Evolutionary conservation across 2,888 invertebrate genomes (phyloP).

Genomic region (Perizoma flavofasciatum): DNA sequence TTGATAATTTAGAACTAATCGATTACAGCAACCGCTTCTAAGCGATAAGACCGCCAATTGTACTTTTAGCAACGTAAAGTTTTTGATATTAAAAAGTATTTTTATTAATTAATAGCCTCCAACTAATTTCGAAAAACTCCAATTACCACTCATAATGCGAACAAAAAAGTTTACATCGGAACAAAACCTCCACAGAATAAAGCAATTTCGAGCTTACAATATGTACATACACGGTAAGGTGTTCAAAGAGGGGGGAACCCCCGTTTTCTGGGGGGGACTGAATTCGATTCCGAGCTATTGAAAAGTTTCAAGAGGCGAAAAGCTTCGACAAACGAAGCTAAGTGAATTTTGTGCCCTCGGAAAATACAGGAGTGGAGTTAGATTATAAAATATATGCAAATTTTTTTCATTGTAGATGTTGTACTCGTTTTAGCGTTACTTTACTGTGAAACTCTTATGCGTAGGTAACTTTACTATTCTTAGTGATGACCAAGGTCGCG

Average conservation of each 20-base stretch:
- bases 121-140: too few species aligned
- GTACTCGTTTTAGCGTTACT: too few species aligned
- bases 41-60: too few species aligned
- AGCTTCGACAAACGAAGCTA: constrained; percentile 85
- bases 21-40: too few species aligned
- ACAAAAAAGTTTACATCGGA: constrained; percentile 20
- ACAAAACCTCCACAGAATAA: constrained; percentile 18
- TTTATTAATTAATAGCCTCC: too few species aligned
- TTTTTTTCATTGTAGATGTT: too few species aligned
- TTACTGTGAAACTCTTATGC: too few species aligned
- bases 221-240: constrained; percentile 58
- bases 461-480: too few species aligned
- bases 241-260: constrained; percentile 49
- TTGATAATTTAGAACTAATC: too few species aligned
- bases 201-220: constrained; percentile 38
- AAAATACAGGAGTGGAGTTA: constrained; percentile 50
- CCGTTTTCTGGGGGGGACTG: constrained; percentile 52
- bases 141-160: background rate
- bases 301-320: constrained; percentile 84
- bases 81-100: too few species aligned
- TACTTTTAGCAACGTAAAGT: too few species aligned
- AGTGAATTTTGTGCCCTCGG: constrained; percentile 83
- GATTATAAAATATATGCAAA: constrained; percentile 4
- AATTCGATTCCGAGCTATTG: constrained; percentile 82
- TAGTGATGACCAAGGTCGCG: too few species aligned